Base-by-base conservation (phyloP, 2,797 vertebrate genomes). In the Erithacus rubecula region DNA sequence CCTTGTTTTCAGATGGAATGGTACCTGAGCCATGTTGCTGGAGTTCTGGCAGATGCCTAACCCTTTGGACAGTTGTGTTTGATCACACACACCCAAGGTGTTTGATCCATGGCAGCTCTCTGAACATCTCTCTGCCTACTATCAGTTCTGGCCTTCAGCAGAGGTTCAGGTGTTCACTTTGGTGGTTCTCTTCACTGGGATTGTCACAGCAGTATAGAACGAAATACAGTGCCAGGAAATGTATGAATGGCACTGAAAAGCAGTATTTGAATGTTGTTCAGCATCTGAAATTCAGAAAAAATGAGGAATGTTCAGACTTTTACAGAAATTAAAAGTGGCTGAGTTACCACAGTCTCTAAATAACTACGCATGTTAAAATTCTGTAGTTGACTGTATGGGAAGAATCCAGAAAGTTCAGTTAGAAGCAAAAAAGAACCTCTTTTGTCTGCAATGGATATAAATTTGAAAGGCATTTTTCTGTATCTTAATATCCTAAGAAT, bases 1-100 rank as follows among this genome's bases (percentile, higher is more conserved):
- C 47, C 5, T 44, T 63, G 46, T 21, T 44, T 9, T 4, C 9
- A 24, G 9, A 2, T 15, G 46, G 13, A 51, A 22, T 6, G 11
- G 47, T 49, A 8, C 16, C 46, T 14, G n/a, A 69, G 32, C 18
- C 2, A 0, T 5, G 5, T 21, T 68, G 24, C 43, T 62, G 71
- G 44, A 37, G 6, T n/a, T 67, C 15, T 32, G 34, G 62, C 15
- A 4, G 6, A 0, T 9, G 23, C 37, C 14, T 1, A 3, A 1
- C 19, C 13, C 34, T 78, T 37, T 52, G 64, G 15, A 14, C 24
- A 47, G 36, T 15, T 9, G 6, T 32, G 29, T 52, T 30, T 20
- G 51, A 52, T 52, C 29, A 22, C 39, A 24, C 21, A 39, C 16
- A 2, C 2, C 41, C 56, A 37, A 5, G 2, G 17, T 49, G 8